Base-by-base conservation (phyloP, 1,140 invertebrate species). In the Diorhabda carinulata region DNA sequence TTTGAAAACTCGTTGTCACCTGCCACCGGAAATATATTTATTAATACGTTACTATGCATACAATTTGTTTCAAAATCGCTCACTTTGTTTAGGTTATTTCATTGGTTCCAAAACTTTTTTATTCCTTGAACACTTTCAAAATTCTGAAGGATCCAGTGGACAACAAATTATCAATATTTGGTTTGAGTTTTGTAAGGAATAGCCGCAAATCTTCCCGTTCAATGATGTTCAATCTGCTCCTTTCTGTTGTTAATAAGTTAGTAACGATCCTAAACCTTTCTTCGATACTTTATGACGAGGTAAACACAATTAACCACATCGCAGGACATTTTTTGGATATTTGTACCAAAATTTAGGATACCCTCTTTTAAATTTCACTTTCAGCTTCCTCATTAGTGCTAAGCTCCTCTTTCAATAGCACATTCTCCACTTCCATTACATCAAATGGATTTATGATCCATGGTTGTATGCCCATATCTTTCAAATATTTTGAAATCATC, bases 381-480 rank as follows among this genome's bases (percentile, higher is more conserved):
- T 76, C 25, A 59, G 76, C 67, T 72, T 78, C 72, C 66, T 76
- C 72, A 60, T 77, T 74, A 42, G 71, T 73, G 64, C 70, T 77
- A 67, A 76, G 66, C 73, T 78, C 74, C 64, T 76, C 76, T 76
- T 78, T 71, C 71, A 78, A 66, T 73, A 74, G 69, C 60, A 73
- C 70, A 74, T 77, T 69, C 59, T 57, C 66, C 72, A 66, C 72
- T 77, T 77, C 71, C 6, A 65, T 76, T 6, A 76, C 69, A 73
- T 67, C 60, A 67, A 72, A 77, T 76, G 72, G 73, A 77, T 57
- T 77, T n/a, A n/a, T n/a, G n/a, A n/a, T n/a, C n/a, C n/a, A n/a
- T n/a, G n/a, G n/a, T n/a, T n/a, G n/a, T n/a, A n/a, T n/a, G n/a
- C n/a, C n/a, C n/a, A n/a, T n/a, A n/a, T n/a, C n/a, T n/a, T n/a